Conservation (phyloP, 2,113 vertebrate species). For the Macaca mulatta region DNA sequence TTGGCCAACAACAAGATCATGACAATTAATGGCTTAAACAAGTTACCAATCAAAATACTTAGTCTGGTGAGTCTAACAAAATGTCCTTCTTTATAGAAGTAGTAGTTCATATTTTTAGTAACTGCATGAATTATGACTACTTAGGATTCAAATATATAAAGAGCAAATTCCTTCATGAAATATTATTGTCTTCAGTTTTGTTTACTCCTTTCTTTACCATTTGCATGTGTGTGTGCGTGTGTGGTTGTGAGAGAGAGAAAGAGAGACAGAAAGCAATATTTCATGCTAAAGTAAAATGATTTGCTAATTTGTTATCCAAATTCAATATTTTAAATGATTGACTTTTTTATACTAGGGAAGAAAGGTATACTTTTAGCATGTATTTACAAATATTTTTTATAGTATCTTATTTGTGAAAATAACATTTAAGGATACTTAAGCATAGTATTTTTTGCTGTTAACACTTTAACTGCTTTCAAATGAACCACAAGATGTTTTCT, state of each 20-base stretch:
- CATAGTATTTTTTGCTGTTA: background rate
- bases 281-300: background rate
- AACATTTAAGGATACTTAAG: slow-evolving; percentile 17
- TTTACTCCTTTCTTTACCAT: background rate
- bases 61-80: slow-evolving; percentile 85
- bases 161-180: background rate
- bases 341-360: background rate
- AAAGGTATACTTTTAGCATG: background rate
- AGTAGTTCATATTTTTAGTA: background rate
- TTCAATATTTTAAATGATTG: background rate
- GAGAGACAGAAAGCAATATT: background rate
- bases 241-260: background rate
- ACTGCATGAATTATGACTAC: background rate
- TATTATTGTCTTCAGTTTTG: background rate
- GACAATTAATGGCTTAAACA: slow-evolving; percentile 82
- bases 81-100: background rate
- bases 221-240: background rate
- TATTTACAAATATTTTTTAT: background rate
- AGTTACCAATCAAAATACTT: slow-evolving; percentile 88
- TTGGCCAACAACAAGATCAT: slow-evolving; percentile 90
- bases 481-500: background rate
- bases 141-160: background rate
- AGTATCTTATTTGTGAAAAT: slow-evolving; percentile 4
- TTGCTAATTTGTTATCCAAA: slow-evolving; percentile 20
- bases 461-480: background rate